Percentiles rank a stretch among this genome's conserved stretches.
Conservation (phyloP, 2,888 invertebrate species). For the Aphodius granarius region DNA sequence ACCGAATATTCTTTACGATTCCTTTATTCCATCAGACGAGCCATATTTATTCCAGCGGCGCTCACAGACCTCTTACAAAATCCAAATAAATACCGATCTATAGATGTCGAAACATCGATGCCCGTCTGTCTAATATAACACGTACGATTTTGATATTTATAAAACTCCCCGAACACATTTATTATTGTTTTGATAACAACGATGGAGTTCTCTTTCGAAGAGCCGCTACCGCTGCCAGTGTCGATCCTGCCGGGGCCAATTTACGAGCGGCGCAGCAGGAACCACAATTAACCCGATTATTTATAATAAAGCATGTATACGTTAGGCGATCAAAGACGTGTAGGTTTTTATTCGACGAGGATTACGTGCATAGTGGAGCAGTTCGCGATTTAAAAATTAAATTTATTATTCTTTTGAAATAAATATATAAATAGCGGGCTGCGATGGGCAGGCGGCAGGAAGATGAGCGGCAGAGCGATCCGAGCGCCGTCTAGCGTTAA, state of each 20-base stretch:
- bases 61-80: background rate
- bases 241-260: constrained; percentile 11
- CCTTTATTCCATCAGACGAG: background rate
- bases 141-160: constrained; percentile 24
- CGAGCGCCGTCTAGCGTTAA: background rate
- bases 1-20: background rate
- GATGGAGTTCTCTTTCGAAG: constrained; percentile 19
- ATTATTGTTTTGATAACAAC: constrained; percentile 27
- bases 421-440: constrained; percentile 20
- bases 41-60: background rate
- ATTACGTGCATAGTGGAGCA: constrained; percentile 25
- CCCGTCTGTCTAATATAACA: background rate
- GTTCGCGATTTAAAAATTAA: constrained; percentile 24
- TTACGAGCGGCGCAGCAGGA: constrained; percentile 22
- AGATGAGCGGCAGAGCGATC: background rate
- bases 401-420: constrained; percentile 27
- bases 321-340: constrained; percentile 27
- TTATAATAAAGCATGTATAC: constrained; percentile 27
- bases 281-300: constrained; percentile 28
- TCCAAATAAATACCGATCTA: background rate
- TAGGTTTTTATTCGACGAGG: constrained; percentile 25
- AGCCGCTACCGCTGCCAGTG: constrained; percentile 13
- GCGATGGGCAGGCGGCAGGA: background rate
- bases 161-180: constrained; percentile 27
- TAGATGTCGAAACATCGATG: background rate